phyloP scores from a whole-genome alignment of 2,888 invertebrate genomes.

The Tyria jacobaeae region DNA sequence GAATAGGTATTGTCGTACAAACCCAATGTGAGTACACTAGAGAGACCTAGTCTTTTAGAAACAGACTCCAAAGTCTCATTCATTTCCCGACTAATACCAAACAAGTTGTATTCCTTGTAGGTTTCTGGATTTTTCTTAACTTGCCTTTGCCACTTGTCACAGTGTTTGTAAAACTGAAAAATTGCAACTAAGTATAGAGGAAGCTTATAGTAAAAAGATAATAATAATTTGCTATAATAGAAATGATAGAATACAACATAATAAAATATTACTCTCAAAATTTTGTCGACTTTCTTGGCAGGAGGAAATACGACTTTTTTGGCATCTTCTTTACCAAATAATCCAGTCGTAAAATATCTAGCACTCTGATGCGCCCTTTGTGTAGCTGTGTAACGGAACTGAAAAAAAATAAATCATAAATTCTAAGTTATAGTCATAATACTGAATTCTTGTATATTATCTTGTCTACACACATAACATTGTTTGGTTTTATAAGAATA shows the following conservation, averaged over 20 bases:
- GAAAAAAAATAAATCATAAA: conserved; percentile 52
- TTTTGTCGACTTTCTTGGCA: conserved; percentile 88
- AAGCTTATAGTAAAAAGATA: conserved; percentile 43
- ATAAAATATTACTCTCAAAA: conserved; percentile 87
- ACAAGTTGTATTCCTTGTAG: conserved; percentile 85
- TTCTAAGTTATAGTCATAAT: background rate
- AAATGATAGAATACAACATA: conserved; percentile 2
- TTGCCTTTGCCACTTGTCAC: conserved; percentile 89
- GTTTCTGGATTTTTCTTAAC: conserved; percentile 89
- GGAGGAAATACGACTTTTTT: conserved; percentile 88
- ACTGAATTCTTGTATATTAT: too few species aligned
- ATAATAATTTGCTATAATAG: background rate
- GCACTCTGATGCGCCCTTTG: conserved; percentile 92
- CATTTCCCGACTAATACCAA: conserved; percentile 85
- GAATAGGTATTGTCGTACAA: conserved; percentile 62
- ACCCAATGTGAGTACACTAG: conserved; percentile 81
- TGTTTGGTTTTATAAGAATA: background rate
- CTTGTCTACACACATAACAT: too few species aligned
- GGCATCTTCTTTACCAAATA: conserved; percentile 89
- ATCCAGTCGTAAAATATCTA: conserved; percentile 90
- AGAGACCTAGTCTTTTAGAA: conserved; percentile 87
- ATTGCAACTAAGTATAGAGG: conserved; percentile 62
- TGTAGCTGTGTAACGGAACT: conserved; percentile 93
- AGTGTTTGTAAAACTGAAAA: conserved; percentile 92
- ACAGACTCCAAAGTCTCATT: conserved; percentile 85